Conservation (phyloP, 2,888 invertebrate genomes). For the Junonia oenone region DNA sequence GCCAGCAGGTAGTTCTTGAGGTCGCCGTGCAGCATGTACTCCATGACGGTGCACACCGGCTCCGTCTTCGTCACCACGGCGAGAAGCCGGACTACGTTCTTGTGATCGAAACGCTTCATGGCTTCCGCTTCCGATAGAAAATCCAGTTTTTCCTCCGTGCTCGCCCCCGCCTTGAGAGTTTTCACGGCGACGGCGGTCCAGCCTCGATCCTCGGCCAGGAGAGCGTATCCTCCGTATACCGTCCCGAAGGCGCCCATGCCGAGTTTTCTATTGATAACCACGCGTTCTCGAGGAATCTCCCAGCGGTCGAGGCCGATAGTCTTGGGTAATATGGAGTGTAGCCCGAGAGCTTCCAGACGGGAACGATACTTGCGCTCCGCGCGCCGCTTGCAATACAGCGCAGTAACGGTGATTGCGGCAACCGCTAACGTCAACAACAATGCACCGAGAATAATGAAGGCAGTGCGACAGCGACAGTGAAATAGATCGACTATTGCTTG, state of each 20-base stretch:
- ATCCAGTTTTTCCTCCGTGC: slow-evolving; percentile 92
- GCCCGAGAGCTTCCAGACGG: slow-evolving; percentile 52
- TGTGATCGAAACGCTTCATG: slow-evolving; percentile 95
- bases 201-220: slow-evolving; percentile 77
- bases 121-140: slow-evolving; percentile 95
- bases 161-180: slow-evolving; percentile 90
- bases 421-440: slow-evolving; percentile 42
- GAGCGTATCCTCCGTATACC: slow-evolving; percentile 94
- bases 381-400: slow-evolving; percentile 49
- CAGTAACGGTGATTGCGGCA: slow-evolving; percentile 43
- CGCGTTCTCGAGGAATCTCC: slow-evolving; percentile 91
- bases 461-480: slow-evolving; percentile 85
- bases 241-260: slow-evolving; percentile 96
- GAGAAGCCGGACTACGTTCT: slow-evolving; percentile 90
- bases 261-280: slow-evolving; percentile 91
- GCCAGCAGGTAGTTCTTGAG: slow-evolving; percentile 92
- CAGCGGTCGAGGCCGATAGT: slow-evolving; percentile 85
- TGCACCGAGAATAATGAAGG: slow-evolving; percentile 72
- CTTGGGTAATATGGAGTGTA: slow-evolving; percentile 48
- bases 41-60: slow-evolving; percentile 95
- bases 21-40: slow-evolving; percentile 96
- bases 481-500: slow-evolving; percentile 83
- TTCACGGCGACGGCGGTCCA: slow-evolving; percentile 95
- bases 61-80: slow-evolving; percentile 93
- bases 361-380: slow-evolving; percentile 53